Evolutionary conservation across 1,140 invertebrate genomes (phyloP).

Genomic region (Bombus difficillimus): DNA sequence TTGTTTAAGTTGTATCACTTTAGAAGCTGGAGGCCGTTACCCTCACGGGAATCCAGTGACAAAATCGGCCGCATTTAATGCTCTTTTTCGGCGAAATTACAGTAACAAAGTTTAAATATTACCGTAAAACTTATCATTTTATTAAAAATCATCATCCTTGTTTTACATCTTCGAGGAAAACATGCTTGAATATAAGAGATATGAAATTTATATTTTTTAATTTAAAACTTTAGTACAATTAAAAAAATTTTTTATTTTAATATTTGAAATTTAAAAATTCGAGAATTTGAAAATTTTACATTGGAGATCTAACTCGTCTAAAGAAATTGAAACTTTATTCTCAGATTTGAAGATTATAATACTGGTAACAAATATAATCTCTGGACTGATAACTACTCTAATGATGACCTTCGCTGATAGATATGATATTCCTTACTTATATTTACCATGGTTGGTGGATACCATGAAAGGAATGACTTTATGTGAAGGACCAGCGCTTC

Average conservation of each 20-base stretch:
- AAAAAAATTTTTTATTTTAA: too few relatives aligned
- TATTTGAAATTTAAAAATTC: neutral
- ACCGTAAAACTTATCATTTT: neutral
- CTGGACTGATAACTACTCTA: conserved; percentile 67
- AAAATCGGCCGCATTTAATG: conserved; percentile 65
- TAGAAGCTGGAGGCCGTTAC: conserved; percentile 64
- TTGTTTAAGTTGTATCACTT: conserved; percentile 65
- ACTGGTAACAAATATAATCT: conserved; percentile 60
- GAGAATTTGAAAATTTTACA: neutral
- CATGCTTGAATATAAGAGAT: neutral
- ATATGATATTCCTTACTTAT: conserved; percentile 68
- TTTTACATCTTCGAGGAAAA: neutral
- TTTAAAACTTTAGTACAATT: neutral
- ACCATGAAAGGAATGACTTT: conserved; percentile 68
- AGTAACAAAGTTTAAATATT: conserved; percentile 55
- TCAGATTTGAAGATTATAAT: conserved; percentile 68
- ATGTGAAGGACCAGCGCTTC: conserved; percentile 65
- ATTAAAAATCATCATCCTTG: neutral
- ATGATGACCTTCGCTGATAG: conserved; percentile 66
- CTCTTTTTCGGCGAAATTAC: conserved; percentile 68
- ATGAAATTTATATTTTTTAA: neutral
- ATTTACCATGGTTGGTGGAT: conserved; percentile 72
- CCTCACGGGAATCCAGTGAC: conserved; percentile 57
- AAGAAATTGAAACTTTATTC: conserved; percentile 22
- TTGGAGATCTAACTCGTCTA: neutral